Conservation (phyloP, 2,113 vertebrate genomes). For the Paratilapia polleni region DNA sequence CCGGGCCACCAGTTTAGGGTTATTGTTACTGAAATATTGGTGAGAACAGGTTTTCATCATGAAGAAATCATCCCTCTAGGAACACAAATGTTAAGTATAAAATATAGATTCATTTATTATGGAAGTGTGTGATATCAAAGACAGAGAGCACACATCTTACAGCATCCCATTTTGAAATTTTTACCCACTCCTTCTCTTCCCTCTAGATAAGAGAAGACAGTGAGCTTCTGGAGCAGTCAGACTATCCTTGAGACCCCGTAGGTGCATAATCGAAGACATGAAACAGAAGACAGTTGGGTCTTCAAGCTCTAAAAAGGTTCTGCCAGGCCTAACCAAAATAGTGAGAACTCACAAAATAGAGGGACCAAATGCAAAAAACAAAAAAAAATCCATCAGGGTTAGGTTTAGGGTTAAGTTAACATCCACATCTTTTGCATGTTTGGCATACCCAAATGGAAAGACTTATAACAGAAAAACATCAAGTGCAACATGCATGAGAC, state of each 20-base stretch:
- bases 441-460: background rate
- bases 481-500: background rate
- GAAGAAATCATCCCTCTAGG: background rate
- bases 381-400: background rate
- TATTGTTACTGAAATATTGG: background rate
- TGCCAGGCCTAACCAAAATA: background rate
- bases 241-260: background rate
- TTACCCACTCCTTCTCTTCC: too few relatives aligned
- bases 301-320: background rate
- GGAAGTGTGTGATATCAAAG: too few relatives aligned
- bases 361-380: background rate
- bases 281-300: background rate
- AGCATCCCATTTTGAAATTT: too few relatives aligned
- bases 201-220: too few relatives aligned
- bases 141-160: too few relatives aligned
- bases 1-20: background rate
- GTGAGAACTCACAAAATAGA: background rate
- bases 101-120: too few relatives aligned
- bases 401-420: background rate
- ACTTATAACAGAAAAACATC: background rate
- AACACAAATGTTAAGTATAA: background rate
- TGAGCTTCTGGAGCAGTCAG: background rate
- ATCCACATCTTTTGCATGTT: background rate
- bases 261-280: background rate
- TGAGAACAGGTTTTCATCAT: background rate